Evolutionary conservation across 1,140 invertebrate genomes (phyloP).

Genomic region (Aradophagus sp.): DNA sequence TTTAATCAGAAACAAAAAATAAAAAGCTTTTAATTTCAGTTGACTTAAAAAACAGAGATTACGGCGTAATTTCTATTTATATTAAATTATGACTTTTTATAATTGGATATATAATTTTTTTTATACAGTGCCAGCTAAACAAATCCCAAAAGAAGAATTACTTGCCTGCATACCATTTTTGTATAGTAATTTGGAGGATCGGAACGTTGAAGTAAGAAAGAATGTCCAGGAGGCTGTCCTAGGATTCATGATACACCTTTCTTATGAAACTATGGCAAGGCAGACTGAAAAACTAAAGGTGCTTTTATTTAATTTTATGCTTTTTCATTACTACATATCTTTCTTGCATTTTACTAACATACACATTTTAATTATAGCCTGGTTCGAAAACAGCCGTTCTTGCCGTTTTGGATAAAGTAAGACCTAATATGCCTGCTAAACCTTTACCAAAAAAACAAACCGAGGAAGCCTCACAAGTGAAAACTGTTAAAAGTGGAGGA

Average conservation of each 20-base stretch:
- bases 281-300: constrained; percentile 89
- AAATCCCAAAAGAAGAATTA: constrained; percentile 88
- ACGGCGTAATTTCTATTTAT: no score
- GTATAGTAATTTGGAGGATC: constrained; percentile 91
- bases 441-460: constrained; percentile 80
- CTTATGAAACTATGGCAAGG: constrained; percentile 87
- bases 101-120: no score
- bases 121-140: constrained; percentile 78
- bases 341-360: background rate
- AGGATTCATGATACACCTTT: constrained; percentile 94
- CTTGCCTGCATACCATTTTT: constrained; percentile 84
- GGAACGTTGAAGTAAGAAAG: constrained; percentile 92
- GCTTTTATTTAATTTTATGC: background rate
- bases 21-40: no score
- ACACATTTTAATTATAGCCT: constrained; percentile 75
- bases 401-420: constrained; percentile 88
- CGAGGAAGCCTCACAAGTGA: constrained; percentile 69
- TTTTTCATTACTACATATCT: background rate
- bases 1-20: no score
- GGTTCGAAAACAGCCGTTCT: constrained; percentile 88
- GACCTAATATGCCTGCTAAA: constrained; percentile 88
- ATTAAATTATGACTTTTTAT: no score
- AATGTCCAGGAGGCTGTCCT: constrained; percentile 91
- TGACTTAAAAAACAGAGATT: no score
- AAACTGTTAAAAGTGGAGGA: constrained; percentile 77